phyloP scores from a whole-genome alignment of 2,113 vertebrate genomes.

The Ginglymostoma cirratum region DNA sequence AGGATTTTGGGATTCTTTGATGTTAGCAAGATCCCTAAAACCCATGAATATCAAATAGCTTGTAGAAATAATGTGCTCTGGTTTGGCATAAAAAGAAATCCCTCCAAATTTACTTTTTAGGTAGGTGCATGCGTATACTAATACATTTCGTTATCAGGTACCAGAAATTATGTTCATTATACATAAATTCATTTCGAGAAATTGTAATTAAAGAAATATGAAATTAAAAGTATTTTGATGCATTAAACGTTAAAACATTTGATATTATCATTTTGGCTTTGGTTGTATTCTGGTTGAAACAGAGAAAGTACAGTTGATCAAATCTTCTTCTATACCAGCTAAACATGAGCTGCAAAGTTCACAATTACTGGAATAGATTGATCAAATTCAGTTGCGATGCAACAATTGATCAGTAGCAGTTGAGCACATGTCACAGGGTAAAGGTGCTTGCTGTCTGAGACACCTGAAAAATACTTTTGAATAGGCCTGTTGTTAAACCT shows the following conservation, averaged over 20 bases:
- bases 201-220: not conserved
- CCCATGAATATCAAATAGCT: slow-evolving; percentile 38
- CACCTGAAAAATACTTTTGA: not conserved
- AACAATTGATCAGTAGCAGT: not conserved
- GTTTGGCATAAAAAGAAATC: slow-evolving; percentile 6
- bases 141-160: not conserved
- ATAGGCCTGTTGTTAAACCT: not conserved
- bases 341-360: not conserved
- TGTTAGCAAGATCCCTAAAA: slow-evolving; percentile 35
- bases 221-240: not conserved
- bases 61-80: slow-evolving; percentile 31
- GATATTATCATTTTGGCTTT: slow-evolving; percentile 8
- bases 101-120: not conserved
- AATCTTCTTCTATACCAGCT: not conserved
- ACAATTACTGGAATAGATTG: not conserved
- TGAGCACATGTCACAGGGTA: slow-evolving; percentile 6
- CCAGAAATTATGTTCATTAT: not conserved
- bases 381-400: not conserved
- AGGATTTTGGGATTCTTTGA: slow-evolving; percentile 36
- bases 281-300: not conserved
- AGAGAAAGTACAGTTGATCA: not conserved
- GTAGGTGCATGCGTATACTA: not conserved
- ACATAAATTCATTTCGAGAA: not conserved
- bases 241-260: not conserved
- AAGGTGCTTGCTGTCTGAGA: not conserved